These are phyloP conservation scores for Strix occidentalis DNA, from an alignment of 2,797 vertebrate species.

Conservation along the genomic window DNA sequence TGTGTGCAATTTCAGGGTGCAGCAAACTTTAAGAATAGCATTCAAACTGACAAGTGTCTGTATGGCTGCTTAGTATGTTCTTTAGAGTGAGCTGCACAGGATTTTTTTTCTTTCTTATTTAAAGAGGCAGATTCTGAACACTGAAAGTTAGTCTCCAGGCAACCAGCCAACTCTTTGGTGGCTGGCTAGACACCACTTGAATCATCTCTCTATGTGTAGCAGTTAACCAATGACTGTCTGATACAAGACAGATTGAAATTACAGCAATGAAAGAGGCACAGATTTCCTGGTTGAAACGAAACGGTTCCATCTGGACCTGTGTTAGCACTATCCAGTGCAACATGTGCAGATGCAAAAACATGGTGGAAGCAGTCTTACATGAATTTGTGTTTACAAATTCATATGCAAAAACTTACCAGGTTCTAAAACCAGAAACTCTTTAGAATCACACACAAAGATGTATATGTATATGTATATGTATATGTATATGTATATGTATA, in stretches of 20 bases:
- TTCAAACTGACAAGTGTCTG: neutral
- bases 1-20: neutral
- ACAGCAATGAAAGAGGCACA: neutral
- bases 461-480: rapidly evolving
- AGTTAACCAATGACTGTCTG: conserved; percentile 7
- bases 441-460: neutral
- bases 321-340: neutral
- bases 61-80: neutral
- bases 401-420: neutral
- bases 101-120: neutral
- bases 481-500: neutral
- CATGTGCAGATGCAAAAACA: neutral
- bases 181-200: conserved; percentile 25
- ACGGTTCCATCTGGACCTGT: neutral
- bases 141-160: conserved; percentile 56
- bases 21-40: neutral
- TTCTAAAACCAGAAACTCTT: neutral
- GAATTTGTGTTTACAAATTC: neutral
- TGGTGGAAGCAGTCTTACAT: neutral
- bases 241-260: conserved; percentile 4
- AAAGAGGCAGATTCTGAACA: neutral
- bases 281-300: neutral
- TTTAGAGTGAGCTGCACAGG: neutral
- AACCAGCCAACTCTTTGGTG: conserved; percentile 25
- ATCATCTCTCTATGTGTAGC: neutral